phyloP scores from a whole-genome alignment of 2,888 invertebrate species.

The Mesorhabditis sp. region DNA sequence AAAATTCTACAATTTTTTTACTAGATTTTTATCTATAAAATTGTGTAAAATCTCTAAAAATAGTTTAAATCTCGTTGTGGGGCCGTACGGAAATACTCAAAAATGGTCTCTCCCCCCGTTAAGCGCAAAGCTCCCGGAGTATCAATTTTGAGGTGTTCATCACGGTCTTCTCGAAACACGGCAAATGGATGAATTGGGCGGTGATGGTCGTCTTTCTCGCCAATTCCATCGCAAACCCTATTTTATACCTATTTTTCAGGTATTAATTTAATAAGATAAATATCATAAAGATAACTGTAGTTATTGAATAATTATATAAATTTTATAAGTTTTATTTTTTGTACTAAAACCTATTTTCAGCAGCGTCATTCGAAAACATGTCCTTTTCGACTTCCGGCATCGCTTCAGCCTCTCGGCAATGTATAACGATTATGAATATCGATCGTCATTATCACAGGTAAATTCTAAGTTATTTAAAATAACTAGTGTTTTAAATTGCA shows the following conservation, averaged over 20 bases:
- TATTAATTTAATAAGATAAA: conserved; percentile 8
- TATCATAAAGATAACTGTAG: neutral
- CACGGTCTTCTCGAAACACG: conserved; percentile 40
- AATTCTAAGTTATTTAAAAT: no score
- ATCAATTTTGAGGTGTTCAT: conserved; percentile 33
- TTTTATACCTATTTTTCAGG: conserved; percentile 43
- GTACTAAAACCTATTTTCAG: conserved; percentile 19
- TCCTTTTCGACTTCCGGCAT: conserved; percentile 34
- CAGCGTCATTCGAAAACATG: conserved; percentile 42
- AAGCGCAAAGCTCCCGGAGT: no score
- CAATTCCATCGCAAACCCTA: conserved; percentile 45
- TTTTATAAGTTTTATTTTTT: neutral
- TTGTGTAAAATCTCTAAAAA: no score
- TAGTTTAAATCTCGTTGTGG: no score
- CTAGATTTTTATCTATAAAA: no score
- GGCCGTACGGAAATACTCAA: no score
- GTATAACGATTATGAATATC: conserved; percentile 42
- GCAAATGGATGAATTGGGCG: conserved; percentile 48
- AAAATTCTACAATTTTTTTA: no score
- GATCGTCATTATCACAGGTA: conserved; percentile 18
- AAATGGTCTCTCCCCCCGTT: no score
- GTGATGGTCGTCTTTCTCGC: conserved; percentile 48
- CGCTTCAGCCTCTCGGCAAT: conserved; percentile 36
- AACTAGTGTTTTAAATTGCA: neutral
- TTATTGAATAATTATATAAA: conserved; percentile 6